Evolutionary conservation across 2,888 invertebrate species (phyloP), one percentile per base, ranked within the genome.

Genomic region (Cephalotes varians): DNA sequence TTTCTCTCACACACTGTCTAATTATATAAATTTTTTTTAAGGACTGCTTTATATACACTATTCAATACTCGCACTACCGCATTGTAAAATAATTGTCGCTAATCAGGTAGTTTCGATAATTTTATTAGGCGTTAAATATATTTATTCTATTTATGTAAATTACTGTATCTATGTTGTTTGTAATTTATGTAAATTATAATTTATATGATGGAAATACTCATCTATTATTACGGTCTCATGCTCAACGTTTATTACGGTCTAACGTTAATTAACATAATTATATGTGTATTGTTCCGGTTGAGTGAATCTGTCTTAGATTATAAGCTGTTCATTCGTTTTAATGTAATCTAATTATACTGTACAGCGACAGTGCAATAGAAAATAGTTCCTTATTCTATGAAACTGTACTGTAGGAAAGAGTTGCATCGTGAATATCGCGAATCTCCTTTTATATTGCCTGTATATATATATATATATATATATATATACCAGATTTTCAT

Each of bases 201-300:
- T 62, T 37, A 37, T 40, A 7, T 25, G 34, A 71, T n/a, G 25
- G 18, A 25, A 44, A 65, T 65, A 5, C 44, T 25, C 15, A 40
- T 2, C 9, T 47, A 25, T 44, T 10, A 65, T 65, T 65, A 65
- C 18, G 5, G 25, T 65, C 28, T 44, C 44, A 12, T 49, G 54
- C 15, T 76, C 40, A n/a, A 65, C 28, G 40, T 31, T 54, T 58
- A 69, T 25, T 69, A 67, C 12, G 31, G n/a, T 56, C 49, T 67
- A 77, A 67, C 21, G 12, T 76, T 65, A 76, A 65, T 65, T 40
- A 54, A 25, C 44, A 79, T 79, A 79, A 79, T 79, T 44, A 79
- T 79, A 56, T 69, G 44, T 56, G 44, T 31, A 79, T 56, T 77
- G 69, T 69, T 31, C 54, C 77, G 77, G 54, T 77, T 49, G 54